These are phyloP conservation scores for Galerucella calmariensis DNA, from an alignment of 2,888 invertebrate species.

Conservation along the genomic window DNA sequence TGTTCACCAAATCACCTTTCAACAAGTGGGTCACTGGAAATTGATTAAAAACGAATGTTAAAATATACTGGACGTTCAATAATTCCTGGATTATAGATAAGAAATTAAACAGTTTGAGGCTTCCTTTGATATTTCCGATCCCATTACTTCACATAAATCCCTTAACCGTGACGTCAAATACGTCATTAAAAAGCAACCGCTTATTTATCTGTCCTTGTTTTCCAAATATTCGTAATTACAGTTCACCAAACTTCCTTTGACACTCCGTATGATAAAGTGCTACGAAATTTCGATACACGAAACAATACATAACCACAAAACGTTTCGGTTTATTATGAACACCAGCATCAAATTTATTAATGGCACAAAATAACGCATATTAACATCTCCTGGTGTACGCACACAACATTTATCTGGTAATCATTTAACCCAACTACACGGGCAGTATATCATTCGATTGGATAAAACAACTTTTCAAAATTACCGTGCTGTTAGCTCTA, in stretches of 20 bases:
- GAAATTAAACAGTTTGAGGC: no score
- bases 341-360: slow-evolving; percentile 48
- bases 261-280: slow-evolving; percentile 23
- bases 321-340: slow-evolving; percentile 33
- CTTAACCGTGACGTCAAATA: neutral
- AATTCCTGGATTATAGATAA: neutral
- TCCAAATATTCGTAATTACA: slow-evolving; percentile 14
- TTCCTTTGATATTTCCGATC: no score
- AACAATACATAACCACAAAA: slow-evolving; percentile 39
- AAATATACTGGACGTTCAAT: neutral
- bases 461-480: slow-evolving; percentile 3
- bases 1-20: slow-evolving; percentile 25
- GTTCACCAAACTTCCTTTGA: neutral
- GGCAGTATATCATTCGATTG: slow-evolving; percentile 16
- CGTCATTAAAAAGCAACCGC: neutral
- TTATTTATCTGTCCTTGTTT: slow-evolving; percentile 9
- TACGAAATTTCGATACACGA: slow-evolving; percentile 22
- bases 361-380: slow-evolving; percentile 51
- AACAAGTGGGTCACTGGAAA: slow-evolving; percentile 27
- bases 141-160: no score
- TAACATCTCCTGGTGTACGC: slow-evolving; percentile 51
- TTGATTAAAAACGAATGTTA: slow-evolving; percentile 18
- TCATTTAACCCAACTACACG: slow-evolving; percentile 48
- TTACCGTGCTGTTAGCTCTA: neutral
- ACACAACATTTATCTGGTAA: slow-evolving; percentile 52